These are phyloP conservation scores for Timandra comae DNA, from an alignment of 2,888 invertebrate genomes.

Conservation along the genomic window DNA sequence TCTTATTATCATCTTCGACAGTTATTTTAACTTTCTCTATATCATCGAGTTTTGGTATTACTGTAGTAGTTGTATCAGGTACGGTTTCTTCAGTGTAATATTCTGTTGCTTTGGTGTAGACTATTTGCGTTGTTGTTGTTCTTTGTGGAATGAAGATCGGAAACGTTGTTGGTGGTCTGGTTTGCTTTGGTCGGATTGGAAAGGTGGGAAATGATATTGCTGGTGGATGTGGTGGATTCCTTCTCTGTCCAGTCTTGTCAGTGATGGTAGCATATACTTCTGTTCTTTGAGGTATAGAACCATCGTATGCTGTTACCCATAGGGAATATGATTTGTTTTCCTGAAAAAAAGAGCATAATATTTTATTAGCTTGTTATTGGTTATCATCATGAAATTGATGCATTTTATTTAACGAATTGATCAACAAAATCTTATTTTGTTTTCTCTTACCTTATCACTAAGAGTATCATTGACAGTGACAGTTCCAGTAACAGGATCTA, in stretches of 20 bases:
- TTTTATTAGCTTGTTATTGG: too few relatives aligned
- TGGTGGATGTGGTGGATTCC: conserved; percentile 48
- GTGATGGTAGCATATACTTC: conserved; percentile 61
- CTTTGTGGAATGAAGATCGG: conserved; percentile 26
- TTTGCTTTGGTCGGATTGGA: conserved; percentile 29
- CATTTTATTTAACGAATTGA: too few relatives aligned
- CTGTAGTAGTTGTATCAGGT: conserved; percentile 51
- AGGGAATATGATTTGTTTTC: conserved; percentile 61
- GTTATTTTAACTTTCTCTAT: conserved; percentile 27
- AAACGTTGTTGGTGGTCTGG: conserved; percentile 33
- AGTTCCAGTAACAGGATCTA: conserved; percentile 84
- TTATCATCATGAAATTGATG: too few relatives aligned
- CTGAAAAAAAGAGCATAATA: conserved; percentile 34
- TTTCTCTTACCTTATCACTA: conserved; percentile 80
- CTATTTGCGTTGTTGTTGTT: conserved; percentile 17
- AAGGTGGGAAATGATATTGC: conserved; percentile 36
- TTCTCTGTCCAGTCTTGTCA: conserved; percentile 43
- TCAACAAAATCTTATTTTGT: too few relatives aligned
- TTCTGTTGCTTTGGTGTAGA: conserved; percentile 44
- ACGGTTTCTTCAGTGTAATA: conserved; percentile 40
- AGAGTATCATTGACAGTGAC: conserved; percentile 88
- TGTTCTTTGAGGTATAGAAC: conserved; percentile 56
- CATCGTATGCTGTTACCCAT: conserved; percentile 62
- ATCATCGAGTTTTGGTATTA: conserved; percentile 40
- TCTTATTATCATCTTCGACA: conserved; percentile 23